These are phyloP conservation scores for Nomia melanderi DNA, from an alignment of 1,140 invertebrate genomes.

Conservation along the genomic window DNA sequence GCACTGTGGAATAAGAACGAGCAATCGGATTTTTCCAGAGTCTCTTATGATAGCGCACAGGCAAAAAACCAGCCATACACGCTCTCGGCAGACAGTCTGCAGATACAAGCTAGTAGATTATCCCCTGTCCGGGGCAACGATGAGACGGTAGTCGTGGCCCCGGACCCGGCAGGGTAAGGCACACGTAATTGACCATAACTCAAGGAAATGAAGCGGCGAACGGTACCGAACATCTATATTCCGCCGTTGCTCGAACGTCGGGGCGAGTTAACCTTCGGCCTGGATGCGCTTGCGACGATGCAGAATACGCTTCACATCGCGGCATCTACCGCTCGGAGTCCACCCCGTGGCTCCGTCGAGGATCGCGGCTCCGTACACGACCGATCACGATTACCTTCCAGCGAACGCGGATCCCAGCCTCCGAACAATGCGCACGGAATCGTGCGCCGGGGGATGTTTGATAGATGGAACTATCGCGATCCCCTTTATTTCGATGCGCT, in stretches of 20 bases:
- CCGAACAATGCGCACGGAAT: conserved; percentile 32
- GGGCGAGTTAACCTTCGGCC: conserved; percentile 69
- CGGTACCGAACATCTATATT: conserved; percentile 69
- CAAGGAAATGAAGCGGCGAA: conserved; percentile 72
- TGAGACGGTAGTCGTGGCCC: conserved; percentile 58
- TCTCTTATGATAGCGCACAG: too few relatives aligned
- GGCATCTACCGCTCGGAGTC: too few relatives aligned
- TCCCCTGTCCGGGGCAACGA: conserved; percentile 39
- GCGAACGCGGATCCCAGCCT: not conserved
- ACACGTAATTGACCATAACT: conserved; percentile 71
- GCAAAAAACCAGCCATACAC: too few relatives aligned
- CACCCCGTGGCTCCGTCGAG: conserved; percentile 9
- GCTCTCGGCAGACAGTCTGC: too few relatives aligned
- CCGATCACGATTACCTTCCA: conserved; percentile 39
- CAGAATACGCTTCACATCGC: conserved; percentile 11
- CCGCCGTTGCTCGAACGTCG: conserved; percentile 58
- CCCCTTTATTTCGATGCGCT: not conserved
- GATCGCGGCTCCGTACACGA: not conserved
- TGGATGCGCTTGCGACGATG: conserved; percentile 30
- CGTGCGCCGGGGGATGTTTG: conserved; percentile 13
- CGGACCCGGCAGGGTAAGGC: conserved; percentile 59
- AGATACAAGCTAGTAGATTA: conserved; percentile 59
- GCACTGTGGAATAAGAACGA: too few relatives aligned
- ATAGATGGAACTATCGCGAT: conserved; percentile 19
- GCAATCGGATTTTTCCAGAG: too few relatives aligned